These are phyloP conservation scores for Speoplatyrhinus poulsoni DNA, from an alignment of 2,113 vertebrate species.

Conservation along the genomic window DNA sequence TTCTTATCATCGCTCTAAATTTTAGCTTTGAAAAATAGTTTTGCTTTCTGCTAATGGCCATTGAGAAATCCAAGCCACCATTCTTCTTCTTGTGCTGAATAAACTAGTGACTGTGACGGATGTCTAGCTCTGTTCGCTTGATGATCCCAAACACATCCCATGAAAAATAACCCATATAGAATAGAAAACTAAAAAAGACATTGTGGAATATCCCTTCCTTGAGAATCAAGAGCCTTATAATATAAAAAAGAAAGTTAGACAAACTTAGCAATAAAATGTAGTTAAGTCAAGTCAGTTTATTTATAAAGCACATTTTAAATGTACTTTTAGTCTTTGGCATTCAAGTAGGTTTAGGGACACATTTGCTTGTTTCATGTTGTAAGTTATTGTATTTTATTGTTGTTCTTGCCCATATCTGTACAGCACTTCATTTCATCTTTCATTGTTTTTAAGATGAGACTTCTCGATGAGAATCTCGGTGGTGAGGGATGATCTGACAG, in stretches of 20 bases:
- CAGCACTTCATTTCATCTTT: no score
- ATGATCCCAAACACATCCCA: conserved; percentile 3
- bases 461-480: no score
- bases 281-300: no score
- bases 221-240: neutral
- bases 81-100: conserved; percentile 52
- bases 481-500: no score
- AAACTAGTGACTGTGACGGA: conserved; percentile 50
- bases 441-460: no score
- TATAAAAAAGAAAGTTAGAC: neutral
- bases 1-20: conserved; percentile 27
- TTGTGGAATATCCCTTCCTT: conserved; percentile 8
- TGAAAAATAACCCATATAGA: neutral
- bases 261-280: neutral
- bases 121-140: conserved; percentile 26
- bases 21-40: neutral
- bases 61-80: conserved; percentile 59
- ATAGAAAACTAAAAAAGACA: neutral
- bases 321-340: no score
- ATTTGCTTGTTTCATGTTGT: no score
- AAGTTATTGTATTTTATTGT: no score
- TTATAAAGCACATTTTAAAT: no score
- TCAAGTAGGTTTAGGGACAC: no score
- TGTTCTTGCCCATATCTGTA: no score
- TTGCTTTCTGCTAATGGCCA: conserved; percentile 41